Base-by-base conservation (phyloP, 2,113 vertebrate genomes). In the Stercorarius parasiticus region DNA sequence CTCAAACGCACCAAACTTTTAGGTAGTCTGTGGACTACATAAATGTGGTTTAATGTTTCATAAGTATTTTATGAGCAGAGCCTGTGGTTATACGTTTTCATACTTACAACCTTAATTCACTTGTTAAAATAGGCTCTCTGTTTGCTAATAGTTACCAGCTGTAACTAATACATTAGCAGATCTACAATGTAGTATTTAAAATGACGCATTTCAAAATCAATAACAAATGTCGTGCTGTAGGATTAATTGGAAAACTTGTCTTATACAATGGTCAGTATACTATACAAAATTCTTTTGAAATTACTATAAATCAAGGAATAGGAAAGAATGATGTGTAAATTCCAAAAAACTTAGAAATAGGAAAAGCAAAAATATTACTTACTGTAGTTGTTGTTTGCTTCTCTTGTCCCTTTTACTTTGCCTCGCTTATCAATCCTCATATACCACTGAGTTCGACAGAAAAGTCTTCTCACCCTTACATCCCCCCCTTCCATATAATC, bases 401-500 rank as follows among this genome's bases (percentile, higher is more conserved):
- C 99, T 97, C 99, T 99, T 71, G 99, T 99, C 89, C 99, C 99
- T 92, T 98, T 99, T 97, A 99, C 99, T 98, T 99, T 99, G 90
- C 99, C 99, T 82, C 97, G 93, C 71, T 99, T 99, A 95, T 99
- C 99, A 95, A 99, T 99, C 95, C 99, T 99, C 96, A 99, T 98
- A 97, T 99, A 99, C 99, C 99, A 99, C 97, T 99, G 99, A 64
- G 99, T 99, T 97, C 99, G 98, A 97, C 99, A 99, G 98, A 99
- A 99, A 96, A 99, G 99, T 98, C 99, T 99, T 95, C 99, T 99
- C 84, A 99, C 99, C 96, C 99, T 98, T 97, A 99, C 99, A 97
- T 99, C 99, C 95, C 99, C 99, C 96, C 99, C 99, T 98, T 99
- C 99, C 99, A 99, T 99, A 98, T 99, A 99, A 98, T 99, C 99